Conservation (phyloP, 2,888 invertebrate species). For the Tridacna crocea region DNA sequence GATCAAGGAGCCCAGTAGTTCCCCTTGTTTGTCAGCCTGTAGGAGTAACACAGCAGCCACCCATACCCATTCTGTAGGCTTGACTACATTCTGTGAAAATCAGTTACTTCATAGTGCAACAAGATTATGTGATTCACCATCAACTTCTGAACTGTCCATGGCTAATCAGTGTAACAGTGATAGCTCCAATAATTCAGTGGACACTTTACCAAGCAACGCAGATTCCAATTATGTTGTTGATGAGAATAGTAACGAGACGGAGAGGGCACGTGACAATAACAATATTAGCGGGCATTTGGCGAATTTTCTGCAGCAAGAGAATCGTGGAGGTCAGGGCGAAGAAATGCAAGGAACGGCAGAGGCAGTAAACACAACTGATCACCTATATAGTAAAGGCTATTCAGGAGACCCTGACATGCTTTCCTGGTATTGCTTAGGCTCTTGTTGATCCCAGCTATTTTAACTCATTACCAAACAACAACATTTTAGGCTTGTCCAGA, state of each 20-base stretch:
- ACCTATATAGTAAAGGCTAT: slow-evolving; percentile 36
- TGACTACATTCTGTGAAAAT: slow-evolving; percentile 8
- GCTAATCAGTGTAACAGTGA: slow-evolving; percentile 32
- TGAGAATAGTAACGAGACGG: slow-evolving; percentile 39
- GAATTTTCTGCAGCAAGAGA: background rate
- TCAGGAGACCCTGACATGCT: slow-evolving; percentile 46
- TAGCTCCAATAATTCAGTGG: slow-evolving; percentile 38
- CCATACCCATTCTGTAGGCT: background rate
- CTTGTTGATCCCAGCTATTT: background rate
- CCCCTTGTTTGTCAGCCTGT: slow-evolving; percentile 2
- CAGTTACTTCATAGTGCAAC: background rate
- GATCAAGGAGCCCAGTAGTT: background rate
- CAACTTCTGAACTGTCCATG: slow-evolving; percentile 14
- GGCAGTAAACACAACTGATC: slow-evolving; percentile 19
- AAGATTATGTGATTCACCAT: background rate
- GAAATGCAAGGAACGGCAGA: background rate
- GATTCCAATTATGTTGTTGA: slow-evolving; percentile 38
- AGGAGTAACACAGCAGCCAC: background rate
- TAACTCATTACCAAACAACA: too few species aligned
- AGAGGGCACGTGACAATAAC: background rate
- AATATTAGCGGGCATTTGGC: background rate
- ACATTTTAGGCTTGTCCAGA: too few species aligned
- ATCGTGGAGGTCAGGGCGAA: background rate
- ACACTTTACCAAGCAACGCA: slow-evolving; percentile 36
- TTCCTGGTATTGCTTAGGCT: slow-evolving; percentile 49